A percentile compares a stretch with the other conserved stretches of the same genome.
Conservation (phyloP, 2,888 invertebrate species). For the Sceliomorpha sp. region DNA sequence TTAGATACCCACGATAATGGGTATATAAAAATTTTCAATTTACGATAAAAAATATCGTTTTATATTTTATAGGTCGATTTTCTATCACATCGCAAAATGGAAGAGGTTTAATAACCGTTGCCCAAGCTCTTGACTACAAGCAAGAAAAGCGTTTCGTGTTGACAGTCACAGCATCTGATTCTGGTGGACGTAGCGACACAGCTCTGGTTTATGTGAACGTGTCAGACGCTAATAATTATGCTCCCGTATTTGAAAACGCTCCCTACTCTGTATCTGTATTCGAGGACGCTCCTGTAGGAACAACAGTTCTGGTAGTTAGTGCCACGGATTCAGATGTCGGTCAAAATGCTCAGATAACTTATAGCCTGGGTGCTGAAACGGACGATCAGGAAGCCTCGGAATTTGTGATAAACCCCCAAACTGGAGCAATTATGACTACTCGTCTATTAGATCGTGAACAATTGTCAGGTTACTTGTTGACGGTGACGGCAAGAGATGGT, state of each 20-base stretch:
- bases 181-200: constrained; percentile 92
- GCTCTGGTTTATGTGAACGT: constrained; percentile 95
- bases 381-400: constrained; percentile 83
- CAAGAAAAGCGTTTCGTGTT: constrained; percentile 93
- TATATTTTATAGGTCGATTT: constrained; percentile 84
- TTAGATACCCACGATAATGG: too few species aligned
- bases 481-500: constrained; percentile 95
- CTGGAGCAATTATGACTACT: constrained; percentile 95
- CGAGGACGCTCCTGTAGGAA: constrained; percentile 95
- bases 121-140: constrained; percentile 95
- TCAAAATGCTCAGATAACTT: constrained; percentile 94
- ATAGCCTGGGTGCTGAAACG: constrained; percentile 86
- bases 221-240: constrained; percentile 96
- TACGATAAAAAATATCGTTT: too few species aligned
- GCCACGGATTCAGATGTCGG: constrained; percentile 97
- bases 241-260: constrained; percentile 95
- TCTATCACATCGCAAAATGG: constrained; percentile 95
- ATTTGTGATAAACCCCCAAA: constrained; percentile 94
- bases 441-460: constrained; percentile 92
- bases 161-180: constrained; percentile 93
- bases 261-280: constrained; percentile 94
- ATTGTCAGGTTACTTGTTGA: constrained; percentile 88
- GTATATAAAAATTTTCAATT: too few species aligned
- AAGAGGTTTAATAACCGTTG: constrained; percentile 91
- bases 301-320: constrained; percentile 94